Evolutionary conservation across 2,888 invertebrate genomes (phyloP).

Genomic region (Harpalus rubripes): DNA sequence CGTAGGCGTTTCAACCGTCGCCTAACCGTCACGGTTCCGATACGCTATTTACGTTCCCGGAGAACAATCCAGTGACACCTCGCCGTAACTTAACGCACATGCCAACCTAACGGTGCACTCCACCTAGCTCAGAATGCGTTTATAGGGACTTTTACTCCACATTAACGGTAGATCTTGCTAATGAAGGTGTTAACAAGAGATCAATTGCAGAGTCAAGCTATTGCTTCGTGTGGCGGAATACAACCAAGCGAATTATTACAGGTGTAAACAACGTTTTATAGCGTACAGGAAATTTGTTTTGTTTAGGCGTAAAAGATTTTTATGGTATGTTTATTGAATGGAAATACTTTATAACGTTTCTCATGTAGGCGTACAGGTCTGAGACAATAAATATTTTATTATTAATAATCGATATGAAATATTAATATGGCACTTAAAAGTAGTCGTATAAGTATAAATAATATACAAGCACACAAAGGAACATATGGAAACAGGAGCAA

Average conservation of each 20-base stretch:
- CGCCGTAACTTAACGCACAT: conserved; percentile 34
- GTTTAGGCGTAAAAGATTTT: conserved; percentile 12
- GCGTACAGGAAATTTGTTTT: conserved; percentile 20
- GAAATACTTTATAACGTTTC: background rate
- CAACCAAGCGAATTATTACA: conserved; percentile 9
- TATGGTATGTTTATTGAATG: conserved; percentile 13
- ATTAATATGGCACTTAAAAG: background rate
- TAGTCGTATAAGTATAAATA: no score
- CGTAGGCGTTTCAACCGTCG: conserved; percentile 2
- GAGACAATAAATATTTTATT: conserved; percentile 18
- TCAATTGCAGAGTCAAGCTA: background rate
- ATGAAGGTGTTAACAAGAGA: conserved; percentile 25
- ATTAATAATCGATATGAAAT: conserved; percentile 6
- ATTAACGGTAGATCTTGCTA: conserved; percentile 47
- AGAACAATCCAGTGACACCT: conserved; percentile 48
- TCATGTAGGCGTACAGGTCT: background rate
- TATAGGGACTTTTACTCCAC: conserved; percentile 1
- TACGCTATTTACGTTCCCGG: conserved; percentile 20
- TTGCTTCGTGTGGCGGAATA: conserved; percentile 35
- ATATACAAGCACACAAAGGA: background rate
- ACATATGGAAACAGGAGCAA: no score
- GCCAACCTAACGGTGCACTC: conserved; percentile 24
- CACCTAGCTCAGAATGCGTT: conserved; percentile 4
- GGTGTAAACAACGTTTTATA: conserved; percentile 11
- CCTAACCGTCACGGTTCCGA: background rate